Evolutionary conservation across 2,113 vertebrate genomes (phyloP), one percentile per base, ranked within the genome.

Genomic region (Mobula hypostoma): DNA sequence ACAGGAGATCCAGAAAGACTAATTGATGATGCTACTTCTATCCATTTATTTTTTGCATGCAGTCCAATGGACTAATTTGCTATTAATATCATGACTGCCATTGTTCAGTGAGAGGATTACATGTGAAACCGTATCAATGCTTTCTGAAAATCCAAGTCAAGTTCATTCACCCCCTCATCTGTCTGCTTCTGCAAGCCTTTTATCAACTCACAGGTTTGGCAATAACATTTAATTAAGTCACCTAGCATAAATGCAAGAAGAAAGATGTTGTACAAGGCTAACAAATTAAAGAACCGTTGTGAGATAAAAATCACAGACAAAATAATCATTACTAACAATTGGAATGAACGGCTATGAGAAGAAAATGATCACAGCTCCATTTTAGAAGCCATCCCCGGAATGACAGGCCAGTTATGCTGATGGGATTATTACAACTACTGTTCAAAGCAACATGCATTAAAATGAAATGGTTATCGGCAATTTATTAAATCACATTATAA

Each of bases 401-500:
- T 93, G 91, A 74, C 91, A 93, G 70, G 68, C 91, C 91, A 74
- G 91, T 93, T 93, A 93, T 74, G 91, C 70, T 93, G 91, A 93
- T 93, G 91, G 91, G 91, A 74, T 93, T 93, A 93, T 93, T 93
- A 93, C 91, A 93, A 93, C 91, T 93, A 72, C 91, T 93, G 91
- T 93, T 74, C 91, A 74, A 93, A 93, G 68, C 91, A 93, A 93
- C 91, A 93, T 93, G 72, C 91, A 93, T 93, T 93, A 93, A 93
- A 93, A 93, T 74, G 68, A 93, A 93, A 93, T 74, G 91, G 91
- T 93, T 93, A 93, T 93, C 70, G 91, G 91, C 70, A 74, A 93
- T 93, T 93, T 93, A 93, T 93, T 93, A 93, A 93, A 93, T 93
- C 91, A 93, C 91, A 74, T 93, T 74, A 93, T 93, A 93, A 93